Conservation (phyloP, 92 coral and sea anemone species). For the Anthopleura xanthogrammica region DNA sequence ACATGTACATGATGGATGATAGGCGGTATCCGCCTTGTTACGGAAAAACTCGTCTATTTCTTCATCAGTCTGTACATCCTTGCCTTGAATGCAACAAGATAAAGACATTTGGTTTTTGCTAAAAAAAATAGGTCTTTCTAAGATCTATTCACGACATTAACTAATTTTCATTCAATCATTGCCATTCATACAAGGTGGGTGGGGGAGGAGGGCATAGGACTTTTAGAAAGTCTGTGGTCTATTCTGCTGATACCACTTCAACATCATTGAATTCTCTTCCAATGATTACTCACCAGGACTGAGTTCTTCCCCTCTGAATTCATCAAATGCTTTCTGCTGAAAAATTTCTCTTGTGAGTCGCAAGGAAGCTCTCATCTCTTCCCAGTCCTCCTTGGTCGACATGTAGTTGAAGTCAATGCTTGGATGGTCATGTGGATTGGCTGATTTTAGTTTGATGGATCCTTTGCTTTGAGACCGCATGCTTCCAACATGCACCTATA, state of each 20-base stretch:
- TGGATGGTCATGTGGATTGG: slow-evolving; percentile 61
- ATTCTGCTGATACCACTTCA: no score
- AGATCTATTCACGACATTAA: neutral
- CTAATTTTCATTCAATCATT: no score
- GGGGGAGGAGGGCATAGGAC: neutral
- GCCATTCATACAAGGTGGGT: no score
- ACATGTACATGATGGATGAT: slow-evolving; percentile 80
- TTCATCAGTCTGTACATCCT: slow-evolving; percentile 45
- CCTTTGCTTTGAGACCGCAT: slow-evolving; percentile 71
- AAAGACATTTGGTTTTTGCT: no score
- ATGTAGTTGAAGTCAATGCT: slow-evolving; percentile 71
- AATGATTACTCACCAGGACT: slow-evolving; percentile 49
- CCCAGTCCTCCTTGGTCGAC: slow-evolving; percentile 57
- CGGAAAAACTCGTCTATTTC: slow-evolving; percentile 60
- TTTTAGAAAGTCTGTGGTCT: neutral
- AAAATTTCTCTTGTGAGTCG: slow-evolving; percentile 63
- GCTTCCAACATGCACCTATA: slow-evolving; percentile 64
- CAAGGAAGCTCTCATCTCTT: slow-evolving; percentile 54
- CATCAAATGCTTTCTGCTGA: slow-evolving; percentile 69
- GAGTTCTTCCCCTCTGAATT: slow-evolving; percentile 61
- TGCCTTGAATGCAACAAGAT: slow-evolving; percentile 14
- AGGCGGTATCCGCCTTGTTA: slow-evolving; percentile 57
- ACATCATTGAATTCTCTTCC: no score
- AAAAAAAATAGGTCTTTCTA: no score
- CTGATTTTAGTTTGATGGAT: slow-evolving; percentile 49